Percentiles rank a stretch among this genome's conserved stretches.
Evolutionary conservation across 2,797 vertebrate genomes (phyloP).

Genomic region (Gallinago stenura): DNA sequence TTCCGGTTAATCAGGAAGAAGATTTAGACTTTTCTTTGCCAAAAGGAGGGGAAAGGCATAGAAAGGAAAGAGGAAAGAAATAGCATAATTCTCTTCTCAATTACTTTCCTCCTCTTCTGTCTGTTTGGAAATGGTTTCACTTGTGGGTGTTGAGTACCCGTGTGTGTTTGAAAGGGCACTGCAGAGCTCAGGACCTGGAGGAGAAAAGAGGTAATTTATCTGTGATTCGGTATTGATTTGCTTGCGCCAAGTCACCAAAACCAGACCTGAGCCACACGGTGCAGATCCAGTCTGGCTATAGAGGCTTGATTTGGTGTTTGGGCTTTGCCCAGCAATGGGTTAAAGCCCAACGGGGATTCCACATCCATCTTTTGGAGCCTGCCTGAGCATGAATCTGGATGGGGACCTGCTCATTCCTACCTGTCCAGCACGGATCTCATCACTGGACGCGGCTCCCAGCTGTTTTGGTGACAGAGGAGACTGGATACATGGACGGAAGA

Average conservation of each 20-base stretch:
- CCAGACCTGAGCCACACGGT: fast-evolving
- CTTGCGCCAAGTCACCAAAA: background rate
- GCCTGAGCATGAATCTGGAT: background rate
- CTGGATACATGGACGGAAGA: background rate
- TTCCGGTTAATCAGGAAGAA: background rate
- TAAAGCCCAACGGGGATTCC: background rate
- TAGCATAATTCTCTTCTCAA: background rate
- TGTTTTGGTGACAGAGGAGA: background rate
- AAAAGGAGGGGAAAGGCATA: background rate
- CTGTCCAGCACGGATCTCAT: background rate
- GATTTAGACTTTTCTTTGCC: background rate
- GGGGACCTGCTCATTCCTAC: background rate
- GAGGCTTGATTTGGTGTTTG: background rate
- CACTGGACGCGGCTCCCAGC: fast-evolving
- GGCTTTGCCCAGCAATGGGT: background rate
- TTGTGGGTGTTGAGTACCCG: background rate
- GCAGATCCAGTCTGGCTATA: background rate
- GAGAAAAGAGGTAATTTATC: background rate
- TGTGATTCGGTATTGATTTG: background rate
- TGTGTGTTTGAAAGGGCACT: background rate
- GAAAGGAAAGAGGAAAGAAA: background rate
- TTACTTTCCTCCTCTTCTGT: background rate
- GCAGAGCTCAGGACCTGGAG: background rate
- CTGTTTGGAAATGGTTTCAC: background rate
- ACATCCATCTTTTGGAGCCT: background rate